These are phyloP conservation scores for Mastigias papua DNA, from an alignment of 30 jellyfish, hydroid and myxozoan genomes.

Conservation along the genomic window DNA sequence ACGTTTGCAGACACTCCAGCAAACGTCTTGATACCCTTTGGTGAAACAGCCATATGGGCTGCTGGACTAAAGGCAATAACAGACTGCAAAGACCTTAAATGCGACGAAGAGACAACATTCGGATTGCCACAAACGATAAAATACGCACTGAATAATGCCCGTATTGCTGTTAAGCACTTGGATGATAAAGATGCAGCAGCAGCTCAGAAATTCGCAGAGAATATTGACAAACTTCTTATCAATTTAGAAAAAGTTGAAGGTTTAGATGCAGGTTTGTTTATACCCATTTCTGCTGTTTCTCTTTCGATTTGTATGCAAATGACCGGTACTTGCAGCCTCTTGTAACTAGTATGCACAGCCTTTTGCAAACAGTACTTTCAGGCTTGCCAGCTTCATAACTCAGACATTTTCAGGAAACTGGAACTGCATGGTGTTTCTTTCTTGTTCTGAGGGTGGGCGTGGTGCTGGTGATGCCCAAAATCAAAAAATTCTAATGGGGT, in stretches of 20 bases:
- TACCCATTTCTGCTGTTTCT: not conserved
- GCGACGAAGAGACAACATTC: conserved; percentile 42
- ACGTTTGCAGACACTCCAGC: conserved; percentile 44
- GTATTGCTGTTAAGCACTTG: conserved; percentile 44
- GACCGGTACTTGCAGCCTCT: no score
- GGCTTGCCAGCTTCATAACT: no score
- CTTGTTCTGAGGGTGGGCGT: no score
- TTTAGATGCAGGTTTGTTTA: conserved; percentile 3
- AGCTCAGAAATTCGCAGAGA: not conserved
- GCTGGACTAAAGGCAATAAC: conserved; percentile 23
- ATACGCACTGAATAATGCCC: conserved; percentile 70
- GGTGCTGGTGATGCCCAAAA: no score
- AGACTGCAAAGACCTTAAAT: conserved; percentile 37
- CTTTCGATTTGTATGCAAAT: no score
- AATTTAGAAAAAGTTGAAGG: conserved; percentile 33
- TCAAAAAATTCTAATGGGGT: no score
- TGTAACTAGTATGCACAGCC: no score
- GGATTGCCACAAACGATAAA: conserved; percentile 59
- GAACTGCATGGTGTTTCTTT: no score
- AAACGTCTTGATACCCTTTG: conserved; percentile 57
- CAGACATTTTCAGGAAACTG: no score
- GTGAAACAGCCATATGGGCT: conserved; percentile 73
- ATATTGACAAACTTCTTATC: conserved; percentile 35
- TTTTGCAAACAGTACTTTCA: no score
- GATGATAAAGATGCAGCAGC: conserved; percentile 7